A percentile compares a stretch with the other conserved stretches of the same genome.
phyloP scores from a whole-genome alignment of 2,113 vertebrate species.

The Boulengerochromis microlepis region DNA sequence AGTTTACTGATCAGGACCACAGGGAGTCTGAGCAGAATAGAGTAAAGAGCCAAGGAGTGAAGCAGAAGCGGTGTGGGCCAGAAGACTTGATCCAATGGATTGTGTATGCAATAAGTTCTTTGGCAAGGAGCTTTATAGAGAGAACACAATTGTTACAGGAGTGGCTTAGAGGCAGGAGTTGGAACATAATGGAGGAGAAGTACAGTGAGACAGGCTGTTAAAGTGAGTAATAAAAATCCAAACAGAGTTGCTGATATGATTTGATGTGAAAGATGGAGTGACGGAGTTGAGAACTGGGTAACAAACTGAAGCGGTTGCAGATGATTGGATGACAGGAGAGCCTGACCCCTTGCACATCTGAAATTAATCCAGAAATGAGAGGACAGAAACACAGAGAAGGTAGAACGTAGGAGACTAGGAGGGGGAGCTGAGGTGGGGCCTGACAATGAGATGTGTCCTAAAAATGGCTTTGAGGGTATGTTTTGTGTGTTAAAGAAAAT shows the following conservation, averaged over 20 bases:
- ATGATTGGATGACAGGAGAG: not conserved
- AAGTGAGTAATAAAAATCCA: not conserved
- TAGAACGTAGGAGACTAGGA: not conserved
- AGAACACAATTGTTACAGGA: not conserved
- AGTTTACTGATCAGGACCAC: not conserved
- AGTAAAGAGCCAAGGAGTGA: not conserved
- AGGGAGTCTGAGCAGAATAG: not conserved
- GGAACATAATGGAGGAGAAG: not conserved
- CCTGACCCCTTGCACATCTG: not conserved
- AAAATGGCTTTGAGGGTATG: rapidly evolving
- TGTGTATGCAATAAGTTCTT: not conserved
- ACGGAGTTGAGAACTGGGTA: not conserved
- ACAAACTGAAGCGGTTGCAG: not conserved
- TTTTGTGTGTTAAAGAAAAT: not conserved
- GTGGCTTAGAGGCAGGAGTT: not conserved
- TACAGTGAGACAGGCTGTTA: not conserved
- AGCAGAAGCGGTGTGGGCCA: rapidly evolving
- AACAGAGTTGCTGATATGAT: not conserved
- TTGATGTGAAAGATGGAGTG: not conserved
- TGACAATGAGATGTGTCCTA: not conserved
- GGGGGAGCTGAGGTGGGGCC: not conserved
- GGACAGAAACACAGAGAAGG: not conserved
- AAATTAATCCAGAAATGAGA: not conserved
- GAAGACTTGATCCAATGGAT: not conserved
- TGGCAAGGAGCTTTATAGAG: not conserved